phyloP scores from a whole-genome alignment of 2,888 invertebrate species.

The Tetropium fuscum region DNA sequence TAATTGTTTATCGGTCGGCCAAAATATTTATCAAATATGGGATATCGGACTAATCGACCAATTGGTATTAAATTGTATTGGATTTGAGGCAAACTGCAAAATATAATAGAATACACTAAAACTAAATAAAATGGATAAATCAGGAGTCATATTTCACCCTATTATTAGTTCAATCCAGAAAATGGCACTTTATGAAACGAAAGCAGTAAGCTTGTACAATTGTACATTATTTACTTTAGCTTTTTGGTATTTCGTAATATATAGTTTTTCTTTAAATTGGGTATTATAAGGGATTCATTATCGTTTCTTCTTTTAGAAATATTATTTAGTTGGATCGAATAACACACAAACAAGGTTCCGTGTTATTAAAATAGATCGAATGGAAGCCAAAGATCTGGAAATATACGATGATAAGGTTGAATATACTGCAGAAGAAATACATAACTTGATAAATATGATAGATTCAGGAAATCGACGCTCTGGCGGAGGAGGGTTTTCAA shows the following conservation, averaged over 20 bases:
- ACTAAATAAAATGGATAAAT: conserved; percentile 4
- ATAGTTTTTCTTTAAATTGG: too few relatives aligned
- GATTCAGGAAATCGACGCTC: conserved; percentile 74
- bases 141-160: conserved; percentile 74
- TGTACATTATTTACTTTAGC: too few relatives aligned
- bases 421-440: conserved; percentile 88
- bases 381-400: conserved; percentile 82
- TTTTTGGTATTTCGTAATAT: too few relatives aligned
- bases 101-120: not conserved
- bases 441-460: conserved; percentile 84
- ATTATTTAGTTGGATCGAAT: conserved; percentile 96
- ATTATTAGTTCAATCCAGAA: conserved; percentile 91
- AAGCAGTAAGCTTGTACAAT: conserved; percentile 80
- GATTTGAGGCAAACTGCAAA: not conserved
- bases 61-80: too few relatives aligned
- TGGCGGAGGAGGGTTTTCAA: conserved; percentile 69
- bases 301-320: conserved; percentile 80
- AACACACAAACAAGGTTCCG: conserved; percentile 92
- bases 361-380: conserved; percentile 93
- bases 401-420: conserved; percentile 93
- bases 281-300: too few relatives aligned
- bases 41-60: too few relatives aligned
- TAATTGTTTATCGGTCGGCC: not conserved
- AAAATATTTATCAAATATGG: too few relatives aligned
- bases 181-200: conserved; percentile 94